Evolutionary conservation across 2,797 vertebrate genomes (phyloP).

Genomic region (Myiotriccus ornatus): DNA sequence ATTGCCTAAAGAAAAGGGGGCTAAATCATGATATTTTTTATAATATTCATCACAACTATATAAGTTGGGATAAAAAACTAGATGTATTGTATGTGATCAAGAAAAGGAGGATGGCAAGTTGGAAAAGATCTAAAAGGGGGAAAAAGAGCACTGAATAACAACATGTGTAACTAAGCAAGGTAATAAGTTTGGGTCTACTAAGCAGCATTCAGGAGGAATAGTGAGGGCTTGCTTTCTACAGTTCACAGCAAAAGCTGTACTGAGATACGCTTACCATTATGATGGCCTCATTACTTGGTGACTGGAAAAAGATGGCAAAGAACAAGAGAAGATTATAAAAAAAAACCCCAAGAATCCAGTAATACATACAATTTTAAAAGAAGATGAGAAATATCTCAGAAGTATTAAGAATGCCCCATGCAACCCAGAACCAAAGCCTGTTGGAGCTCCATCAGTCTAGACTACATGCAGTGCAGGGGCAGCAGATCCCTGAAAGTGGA

Average conservation of each 20-base stretch:
- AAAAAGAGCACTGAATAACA: not conserved
- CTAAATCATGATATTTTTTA: not conserved
- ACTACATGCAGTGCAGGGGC: not conserved
- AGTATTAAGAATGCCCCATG: not conserved
- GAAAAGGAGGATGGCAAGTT: not conserved
- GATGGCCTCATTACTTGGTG: not conserved
- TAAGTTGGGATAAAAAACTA: not conserved
- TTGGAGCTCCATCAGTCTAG: not conserved
- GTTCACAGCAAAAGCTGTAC: not conserved
- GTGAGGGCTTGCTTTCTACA: not conserved
- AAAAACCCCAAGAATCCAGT: not conserved
- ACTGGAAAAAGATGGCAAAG: not conserved
- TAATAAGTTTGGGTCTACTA: not conserved
- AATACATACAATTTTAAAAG: not conserved
- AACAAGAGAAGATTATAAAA: not conserved
- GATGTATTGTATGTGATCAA: not conserved
- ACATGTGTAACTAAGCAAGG: not conserved
- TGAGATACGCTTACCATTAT: not conserved
- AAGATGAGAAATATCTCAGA: not conserved
- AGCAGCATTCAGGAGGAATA: not conserved
- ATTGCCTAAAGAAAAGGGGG: not conserved
- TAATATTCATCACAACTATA: not conserved
- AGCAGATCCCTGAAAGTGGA: not conserved
- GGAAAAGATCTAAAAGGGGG: not conserved
- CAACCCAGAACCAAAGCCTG: not conserved